These are phyloP conservation scores for Trachelus troglodyta DNA, from an alignment of 2,888 invertebrate genomes.

Conservation along the genomic window DNA sequence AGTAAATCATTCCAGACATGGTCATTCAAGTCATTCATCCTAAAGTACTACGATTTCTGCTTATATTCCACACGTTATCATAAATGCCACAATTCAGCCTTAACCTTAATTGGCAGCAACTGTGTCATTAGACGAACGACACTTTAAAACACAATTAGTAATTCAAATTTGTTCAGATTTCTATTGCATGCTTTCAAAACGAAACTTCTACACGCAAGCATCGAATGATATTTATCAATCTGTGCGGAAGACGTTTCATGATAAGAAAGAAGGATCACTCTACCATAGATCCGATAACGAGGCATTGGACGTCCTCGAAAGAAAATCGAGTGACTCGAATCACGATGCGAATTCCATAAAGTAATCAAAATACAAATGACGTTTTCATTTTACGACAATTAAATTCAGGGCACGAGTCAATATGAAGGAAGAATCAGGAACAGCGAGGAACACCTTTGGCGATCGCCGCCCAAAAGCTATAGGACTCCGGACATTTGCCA, in stretches of 20 bases:
- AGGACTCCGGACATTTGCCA: slow-evolving; percentile 18
- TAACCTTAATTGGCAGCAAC: too few relatives aligned
- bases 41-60: too few relatives aligned
- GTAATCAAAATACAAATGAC: slow-evolving; percentile 1
- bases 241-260: not conserved
- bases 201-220: not conserved
- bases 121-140: not conserved
- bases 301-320: not conserved
- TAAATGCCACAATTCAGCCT: too few relatives aligned
- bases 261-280: not conserved
- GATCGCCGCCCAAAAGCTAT: slow-evolving; percentile 1
- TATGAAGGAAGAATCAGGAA: not conserved
- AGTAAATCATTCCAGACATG: too few relatives aligned
- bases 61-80: too few relatives aligned
- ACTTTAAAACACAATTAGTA: not conserved
- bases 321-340: slow-evolving; percentile 1
- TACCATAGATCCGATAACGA: not conserved
- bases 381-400: not conserved
- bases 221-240: not conserved
- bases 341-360: not conserved
- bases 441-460: not conserved
- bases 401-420: not conserved
- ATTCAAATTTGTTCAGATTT: not conserved
- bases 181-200: not conserved
- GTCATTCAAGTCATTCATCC: too few relatives aligned